A percentile compares a stretch with the other conserved stretches of the same genome.
phyloP scores from a whole-genome alignment of 1,140 invertebrate genomes.

The honey bee (Apis mellifera) region Amel_HAv3.1 CM009935.2:697001-697500 shows the following conservation, averaged over 20 bases:
- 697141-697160: slow-evolving; percentile 36
- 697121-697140: not conserved
- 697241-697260: not conserved
- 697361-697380: too few species aligned
- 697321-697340: too few species aligned
- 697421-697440: too few species aligned
- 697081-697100: slow-evolving; percentile 17
- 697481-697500: too few species aligned
- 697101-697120: not conserved
- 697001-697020: slow-evolving; percentile 56
- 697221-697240: not conserved
- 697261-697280: not conserved
- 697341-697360: too few species aligned
- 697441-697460: too few species aligned
- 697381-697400: too few species aligned
- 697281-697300: not conserved
- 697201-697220: not conserved
- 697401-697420: too few species aligned
- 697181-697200: slow-evolving; percentile 37
- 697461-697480: too few species aligned
- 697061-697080: slow-evolving; percentile 62
- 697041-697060: slow-evolving; percentile 56
- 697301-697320: not conserved
- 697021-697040: slow-evolving; percentile 58
- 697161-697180: slow-evolving; percentile 60